Base-by-base conservation (phyloP, 2,113 vertebrate species). In the Ellobius talpinus region DNA sequence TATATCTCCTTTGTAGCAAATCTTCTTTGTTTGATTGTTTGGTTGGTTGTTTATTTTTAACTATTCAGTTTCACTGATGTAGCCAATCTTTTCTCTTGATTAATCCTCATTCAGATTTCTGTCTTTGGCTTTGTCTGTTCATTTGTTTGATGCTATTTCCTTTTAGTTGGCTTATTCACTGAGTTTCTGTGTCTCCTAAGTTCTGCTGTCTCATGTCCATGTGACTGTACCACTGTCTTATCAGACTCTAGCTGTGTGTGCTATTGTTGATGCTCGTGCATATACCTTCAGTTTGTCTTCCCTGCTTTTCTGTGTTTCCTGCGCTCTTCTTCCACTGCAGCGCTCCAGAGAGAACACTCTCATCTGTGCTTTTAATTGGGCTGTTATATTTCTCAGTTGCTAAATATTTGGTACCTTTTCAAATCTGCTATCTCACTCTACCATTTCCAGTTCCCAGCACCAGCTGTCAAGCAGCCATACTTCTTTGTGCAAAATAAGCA, bases 221-320 rank as follows among this genome's bases (percentile, higher is more conserved):
- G 7, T 2, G 2, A 0, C 36, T 26, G 23, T 5, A 11, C 39
- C 0, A 1, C 21, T 82, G 33, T 39, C 33, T 26, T 14, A 0
- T 7, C 33, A 26, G 52, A 39, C 50, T 61, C 36, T 7, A n/a
- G 36, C 77, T 79, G 16, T 21, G 47, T 33, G 5, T 52, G 77
- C 21, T 23, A 12, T 10, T 36, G 19, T 12, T 23, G 3, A 11
- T 55, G 33, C 50, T 55, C 17, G 4, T 11, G 8, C 29, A 8
- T 23, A 2, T 1, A 36, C 47, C 52, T 82, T 26, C 79, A 14
- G 76, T 88, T 5, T 55, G 16, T 24, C 45, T 89, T 85, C 58
- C 7, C 19, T 7, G 11, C 3, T 39, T 0, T 17, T n/a, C n/a
- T 42, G 21, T 73, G 31, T 68, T 87, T 74, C 66, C 81, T 93